Base-by-base conservation (phyloP, 2,113 vertebrate species). In the Stegastes partitus region DNA sequence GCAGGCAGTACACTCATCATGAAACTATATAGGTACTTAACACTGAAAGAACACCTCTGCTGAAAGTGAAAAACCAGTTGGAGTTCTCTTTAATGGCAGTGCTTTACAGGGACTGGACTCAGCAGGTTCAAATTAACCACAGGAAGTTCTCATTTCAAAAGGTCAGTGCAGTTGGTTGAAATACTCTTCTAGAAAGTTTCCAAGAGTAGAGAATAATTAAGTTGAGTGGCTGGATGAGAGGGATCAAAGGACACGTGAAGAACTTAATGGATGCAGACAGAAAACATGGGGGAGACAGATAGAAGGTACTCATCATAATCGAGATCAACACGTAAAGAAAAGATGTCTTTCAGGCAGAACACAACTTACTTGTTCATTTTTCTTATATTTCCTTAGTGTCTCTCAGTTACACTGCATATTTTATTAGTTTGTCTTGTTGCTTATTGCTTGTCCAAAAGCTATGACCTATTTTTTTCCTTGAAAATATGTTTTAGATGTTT, bases 211-310 rank as follows among this genome's bases (percentile, higher is more conserved):
- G 23, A 58, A 80, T 73, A 79, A 91, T 79, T 68, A 71, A 28
- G 53, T 79, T 42, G 39, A 82, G 82, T 51, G 74, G 74, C 58
- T 76, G 71, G 51, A 71, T 47, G 67, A 78, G 65, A 79, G 67
- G 28, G 61, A 74, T 68, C 65, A 76, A 31, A 74, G 80, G 77
- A 77, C 50, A 49, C 37, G 51, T 76, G 11, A 23, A 63, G 64
- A 86, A 53, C 58, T 62, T 49, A 28, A 85, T 54, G 54, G 44
- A 53, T 59, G 73, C 19, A 49, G 71, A 45, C 51, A 19, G 58
- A 65, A 47, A 66, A 23, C 18, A 39, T 23, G 56, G 39, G 14
- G 62, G 47, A 74, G 57, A 69, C 26, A 14, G 22, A 71, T 18
- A 14, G 50, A 18, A 34, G 12, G n/a, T 25, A 57, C 19, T 50